Evolutionary conservation across 2,797 vertebrate genomes (phyloP), one percentile per base, ranked within the genome.

Genomic region (Cyprinodon diabolis): DNA sequence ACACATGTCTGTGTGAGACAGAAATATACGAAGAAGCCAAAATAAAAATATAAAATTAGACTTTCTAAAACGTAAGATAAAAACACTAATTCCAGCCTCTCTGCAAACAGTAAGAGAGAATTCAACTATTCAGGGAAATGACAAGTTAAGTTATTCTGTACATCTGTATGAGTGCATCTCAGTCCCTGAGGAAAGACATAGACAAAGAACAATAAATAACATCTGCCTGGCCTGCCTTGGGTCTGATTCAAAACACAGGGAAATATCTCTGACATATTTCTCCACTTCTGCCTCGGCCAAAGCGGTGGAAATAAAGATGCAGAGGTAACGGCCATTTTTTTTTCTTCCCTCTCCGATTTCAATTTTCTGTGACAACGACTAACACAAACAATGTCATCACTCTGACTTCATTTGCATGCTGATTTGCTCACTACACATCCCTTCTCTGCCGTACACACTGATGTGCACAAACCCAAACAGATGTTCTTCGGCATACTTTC

Each of bases 131-230:
- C 1, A 52, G 74, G 79, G 75, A 84, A 76, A 74, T 57, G 68
- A 86, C 87, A 82, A 78, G 80, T 62, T 85, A 90, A 90, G 77
- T 92, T 91, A 88, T 86, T 88, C 82, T 88, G 86, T 90, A 93
- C 91, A 92, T 93, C 91, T 93, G 91, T 90, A 88, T 91, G 84
- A 91, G 90, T 86, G 87, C 71, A 75, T 82, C 75, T 76, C 74
- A 68, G 76, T 91, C 89, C 89, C 87, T 0, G 72, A 89, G 90
- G 92, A 86, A 78, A 82, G 78, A 89, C 68, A 87, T 68, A 82
- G 91, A 93, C 90, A 94, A 93, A 93, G 91, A 92, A 91, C 90
- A 93, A 93, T 92, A 91, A 92, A 92, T 91, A 92, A 92, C 92
- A 94, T 93, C 93, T 93, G 93, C 88, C 87, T 87, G 84, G 89